Percentiles rank a stretch among this genome's conserved stretches.
phyloP scores from a whole-genome alignment of 2,888 invertebrate genomes.

The Rapana venosa region DNA sequence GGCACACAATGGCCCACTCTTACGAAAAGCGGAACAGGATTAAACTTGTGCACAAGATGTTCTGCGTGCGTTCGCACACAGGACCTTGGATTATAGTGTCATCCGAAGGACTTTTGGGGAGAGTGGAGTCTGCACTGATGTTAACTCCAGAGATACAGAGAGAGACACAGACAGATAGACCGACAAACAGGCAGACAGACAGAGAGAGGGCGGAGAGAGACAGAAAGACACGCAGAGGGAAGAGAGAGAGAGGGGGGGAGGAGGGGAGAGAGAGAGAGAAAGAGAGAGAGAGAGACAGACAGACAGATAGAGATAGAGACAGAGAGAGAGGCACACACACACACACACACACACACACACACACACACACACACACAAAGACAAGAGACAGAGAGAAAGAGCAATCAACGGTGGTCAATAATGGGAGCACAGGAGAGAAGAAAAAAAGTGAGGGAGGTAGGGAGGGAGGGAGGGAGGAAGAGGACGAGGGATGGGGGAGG shows the following conservation, averaged over 20 bases:
- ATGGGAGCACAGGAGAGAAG: background rate
- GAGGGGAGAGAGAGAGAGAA: background rate
- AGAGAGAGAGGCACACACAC: background rate
- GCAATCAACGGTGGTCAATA: background rate
- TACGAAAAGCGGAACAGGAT: too few species aligned
- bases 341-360: background rate
- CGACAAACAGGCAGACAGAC: background rate
- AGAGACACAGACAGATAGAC: background rate
- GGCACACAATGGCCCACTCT: too few species aligned
- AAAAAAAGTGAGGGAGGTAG: background rate
- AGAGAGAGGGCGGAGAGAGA: background rate
- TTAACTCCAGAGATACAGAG: background rate
- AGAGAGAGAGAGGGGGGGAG: too few species aligned
- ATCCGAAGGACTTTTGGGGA: too few species aligned
- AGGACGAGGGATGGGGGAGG: background rate
- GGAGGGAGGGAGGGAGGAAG: background rate
- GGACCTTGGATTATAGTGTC: background rate
- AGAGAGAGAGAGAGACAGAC: background rate
- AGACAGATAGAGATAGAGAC: constrained; percentile 3
- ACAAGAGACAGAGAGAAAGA: background rate
- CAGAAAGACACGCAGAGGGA: background rate
- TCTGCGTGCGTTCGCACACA: background rate
- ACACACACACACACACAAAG: background rate
- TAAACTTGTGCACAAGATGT: too few species aligned
- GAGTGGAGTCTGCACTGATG: too few species aligned